Conservation (phyloP, 2,113 vertebrate species). For the Passer domesticus region DNA sequence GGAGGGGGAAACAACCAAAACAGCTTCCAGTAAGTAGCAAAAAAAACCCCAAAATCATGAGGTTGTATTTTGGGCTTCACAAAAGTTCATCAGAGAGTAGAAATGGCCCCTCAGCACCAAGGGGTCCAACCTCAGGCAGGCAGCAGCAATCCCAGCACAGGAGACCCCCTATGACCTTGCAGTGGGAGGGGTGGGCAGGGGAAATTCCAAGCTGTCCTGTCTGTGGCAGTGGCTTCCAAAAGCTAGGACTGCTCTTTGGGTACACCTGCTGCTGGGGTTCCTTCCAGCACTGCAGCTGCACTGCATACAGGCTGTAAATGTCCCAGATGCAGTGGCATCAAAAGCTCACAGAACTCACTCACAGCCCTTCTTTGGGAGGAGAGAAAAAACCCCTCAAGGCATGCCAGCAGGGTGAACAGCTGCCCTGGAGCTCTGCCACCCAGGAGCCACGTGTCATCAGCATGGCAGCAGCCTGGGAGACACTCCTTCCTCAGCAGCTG, state of each 20-base stretch:
- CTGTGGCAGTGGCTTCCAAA: not conserved
- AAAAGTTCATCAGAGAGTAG: not conserved
- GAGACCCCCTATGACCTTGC: rapidly evolving
- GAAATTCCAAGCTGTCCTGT: not conserved
- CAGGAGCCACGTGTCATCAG: not conserved
- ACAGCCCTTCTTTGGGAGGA: not conserved
- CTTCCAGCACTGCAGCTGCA: not conserved
- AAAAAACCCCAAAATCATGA: not conserved
- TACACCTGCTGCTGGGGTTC: not conserved
- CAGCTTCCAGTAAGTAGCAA: not conserved
- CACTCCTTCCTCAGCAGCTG: conserved; percentile 4
- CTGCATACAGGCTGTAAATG: not conserved
- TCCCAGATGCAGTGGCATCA: not conserved
- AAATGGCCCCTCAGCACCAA: not conserved
- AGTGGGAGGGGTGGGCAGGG: not conserved
- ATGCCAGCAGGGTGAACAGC: not conserved
- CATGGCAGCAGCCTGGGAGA: not conserved
- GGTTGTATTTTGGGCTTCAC: not conserved
- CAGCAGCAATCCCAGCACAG: rapidly evolving
- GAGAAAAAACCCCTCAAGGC: not conserved
- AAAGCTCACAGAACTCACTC: not conserved
- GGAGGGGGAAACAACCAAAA: not conserved
- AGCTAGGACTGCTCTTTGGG: not conserved
- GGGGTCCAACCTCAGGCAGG: rapidly evolving
- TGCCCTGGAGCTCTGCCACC: not conserved